Base-by-base conservation (phyloP, 2,113 vertebrate species). In the Gnathonemus echidnorhynchus region DNA sequence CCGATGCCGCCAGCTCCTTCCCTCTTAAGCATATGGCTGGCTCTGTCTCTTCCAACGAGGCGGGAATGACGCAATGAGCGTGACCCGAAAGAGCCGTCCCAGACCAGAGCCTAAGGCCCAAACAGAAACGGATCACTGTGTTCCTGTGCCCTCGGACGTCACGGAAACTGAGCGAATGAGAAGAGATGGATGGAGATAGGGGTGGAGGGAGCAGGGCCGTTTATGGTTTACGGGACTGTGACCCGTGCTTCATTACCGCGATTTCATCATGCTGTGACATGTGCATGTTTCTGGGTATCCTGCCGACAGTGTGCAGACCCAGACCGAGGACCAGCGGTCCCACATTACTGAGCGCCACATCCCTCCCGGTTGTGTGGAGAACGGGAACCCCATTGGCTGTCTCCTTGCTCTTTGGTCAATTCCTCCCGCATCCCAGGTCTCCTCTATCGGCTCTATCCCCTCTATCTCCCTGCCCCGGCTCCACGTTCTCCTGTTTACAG, bases 251-350 rank as follows among this genome's bases (percentile, higher is more conserved):
- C 93, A 91, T 97, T 96, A 96, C 90, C 85, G 70, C 94, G 42
- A 97, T 96, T 95, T 95, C 94, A 94, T 96, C 95, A 95, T 27
- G 89, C 83, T 0, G 91, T 95, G 96, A 95, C 95, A 95, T 95
- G 90, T 8, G 87, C 83, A 88, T 89, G 94, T 95, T 96, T 95
- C 93, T 92, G 80, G 90, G 93, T 0, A 86, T 89, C 90, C 94
- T 15, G 77, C 90, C 48, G 88, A 93, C 90, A 92, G 52, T 31
- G 19, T 92, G 94, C 85, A 5, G 56, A 9, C 91, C 92, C 91
- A 49, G 24, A 88, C 96, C 94, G 96, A 19, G 89, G 96, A 93
- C 93, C 89, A 0, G 0, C 90, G 92, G 93, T 92, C 88, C 91
- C 93, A 86, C 70, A 74, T 74, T 93, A 92, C 94, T 88, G 93